Conservation (phyloP, 2,797 vertebrate species). For the Zalophus californianus region DNA sequence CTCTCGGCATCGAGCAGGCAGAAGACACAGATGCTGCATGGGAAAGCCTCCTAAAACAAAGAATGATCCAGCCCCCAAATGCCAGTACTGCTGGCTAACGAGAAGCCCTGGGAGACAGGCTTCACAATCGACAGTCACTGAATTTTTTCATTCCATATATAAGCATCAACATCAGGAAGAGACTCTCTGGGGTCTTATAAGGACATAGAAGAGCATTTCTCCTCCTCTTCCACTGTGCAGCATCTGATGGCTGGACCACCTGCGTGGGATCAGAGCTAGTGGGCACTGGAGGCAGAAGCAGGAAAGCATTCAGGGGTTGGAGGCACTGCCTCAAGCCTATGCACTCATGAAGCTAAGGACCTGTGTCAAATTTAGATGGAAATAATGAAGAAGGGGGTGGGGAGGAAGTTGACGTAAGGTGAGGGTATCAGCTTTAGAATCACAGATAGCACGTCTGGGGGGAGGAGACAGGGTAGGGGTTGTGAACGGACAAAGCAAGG, state of each 20-base stretch:
- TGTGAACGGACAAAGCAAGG: background rate
- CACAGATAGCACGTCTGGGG: accelerated
- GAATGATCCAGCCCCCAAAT: no score
- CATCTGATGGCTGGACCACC: background rate
- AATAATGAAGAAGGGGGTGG: background rate
- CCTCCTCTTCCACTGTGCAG: no score
- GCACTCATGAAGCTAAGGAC: background rate
- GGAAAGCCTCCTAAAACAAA: background rate
- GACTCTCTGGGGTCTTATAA: background rate
- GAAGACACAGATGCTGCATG: no score
- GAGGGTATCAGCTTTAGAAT: background rate
- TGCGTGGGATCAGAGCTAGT: background rate
- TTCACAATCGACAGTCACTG: background rate
- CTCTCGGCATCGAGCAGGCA: background rate
- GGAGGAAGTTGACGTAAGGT: background rate
- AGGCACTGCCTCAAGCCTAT: no score
- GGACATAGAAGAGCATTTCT: background rate
- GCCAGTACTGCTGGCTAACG: background rate
- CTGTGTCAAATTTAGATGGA: background rate
- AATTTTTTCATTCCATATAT: background rate
- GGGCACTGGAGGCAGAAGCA: background rate
- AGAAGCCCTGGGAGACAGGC: background rate
- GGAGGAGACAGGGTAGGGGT: accelerated
- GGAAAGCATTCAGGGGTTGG: background rate
- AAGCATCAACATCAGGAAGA: background rate